Percentiles rank a stretch among this genome's conserved stretches.
Conservation (phyloP, 2,113 vertebrate genomes). For the Laticauda laticaudata region DNA sequence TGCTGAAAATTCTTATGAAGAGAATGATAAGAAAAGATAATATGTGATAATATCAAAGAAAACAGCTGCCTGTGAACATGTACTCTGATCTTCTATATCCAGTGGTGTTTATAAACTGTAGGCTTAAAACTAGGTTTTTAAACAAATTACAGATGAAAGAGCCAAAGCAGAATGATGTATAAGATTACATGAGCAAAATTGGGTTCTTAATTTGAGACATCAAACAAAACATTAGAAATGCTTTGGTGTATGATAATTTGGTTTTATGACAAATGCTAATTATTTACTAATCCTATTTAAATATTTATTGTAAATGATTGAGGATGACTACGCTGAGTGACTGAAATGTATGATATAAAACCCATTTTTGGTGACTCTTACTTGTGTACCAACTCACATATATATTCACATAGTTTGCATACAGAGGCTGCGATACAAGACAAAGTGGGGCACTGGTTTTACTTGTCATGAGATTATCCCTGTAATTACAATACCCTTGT, state of each 20-base stretch:
- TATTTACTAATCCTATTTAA: background rate
- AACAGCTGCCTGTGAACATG: background rate
- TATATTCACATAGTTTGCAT: background rate
- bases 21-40: constrained; percentile 22
- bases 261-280: background rate
- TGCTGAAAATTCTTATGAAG: constrained; percentile 17
- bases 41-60: constrained; percentile 20
- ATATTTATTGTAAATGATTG: background rate
- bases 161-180: background rate
- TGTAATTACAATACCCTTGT: background rate
- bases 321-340: background rate
- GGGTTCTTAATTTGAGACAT: background rate
- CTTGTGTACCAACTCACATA: background rate
- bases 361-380: background rate
- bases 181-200: background rate
- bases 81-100: background rate
- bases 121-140: background rate
- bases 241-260: background rate
- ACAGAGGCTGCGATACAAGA: background rate
- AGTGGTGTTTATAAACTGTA: background rate
- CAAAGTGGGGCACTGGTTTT: background rate
- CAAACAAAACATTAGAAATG: background rate
- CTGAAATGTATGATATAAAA: background rate
- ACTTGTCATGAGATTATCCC: background rate
- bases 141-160: background rate